Evolutionary conservation across 1,140 invertebrate species (phyloP).

Genomic region (Procambarus virginalis): DNA sequence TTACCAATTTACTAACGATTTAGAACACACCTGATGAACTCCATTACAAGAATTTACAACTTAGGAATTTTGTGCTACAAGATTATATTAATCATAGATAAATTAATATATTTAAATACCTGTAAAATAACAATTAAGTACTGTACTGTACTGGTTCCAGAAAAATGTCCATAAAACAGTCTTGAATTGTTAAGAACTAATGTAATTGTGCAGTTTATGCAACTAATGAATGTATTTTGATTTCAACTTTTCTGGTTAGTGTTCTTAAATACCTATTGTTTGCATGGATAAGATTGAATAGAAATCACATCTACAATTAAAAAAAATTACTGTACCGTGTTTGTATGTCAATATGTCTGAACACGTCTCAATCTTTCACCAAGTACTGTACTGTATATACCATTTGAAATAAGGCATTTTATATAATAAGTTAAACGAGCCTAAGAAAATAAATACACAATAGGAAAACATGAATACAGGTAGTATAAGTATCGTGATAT

Average conservation of each 20-base stretch:
- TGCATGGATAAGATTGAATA: background rate
- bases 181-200: background rate
- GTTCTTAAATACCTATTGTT: background rate
- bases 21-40: background rate
- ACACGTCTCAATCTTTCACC: too few relatives aligned
- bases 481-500: too few relatives aligned
- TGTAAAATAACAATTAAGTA: background rate
- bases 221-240: background rate
- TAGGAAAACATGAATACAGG: background rate
- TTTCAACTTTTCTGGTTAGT: background rate
- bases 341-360: too few relatives aligned
- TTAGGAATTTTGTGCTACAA: background rate
- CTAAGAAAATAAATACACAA: background rate
- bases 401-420: too few relatives aligned
- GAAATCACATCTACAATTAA: too few relatives aligned
- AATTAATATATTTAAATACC: too few relatives aligned
- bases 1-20: too few relatives aligned
- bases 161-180: background rate
- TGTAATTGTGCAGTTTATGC: background rate
- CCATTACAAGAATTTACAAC: background rate
- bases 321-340: too few relatives aligned
- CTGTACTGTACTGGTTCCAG: background rate
- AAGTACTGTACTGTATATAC: too few relatives aligned
- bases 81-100: background rate
- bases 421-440: too few relatives aligned